Base-by-base conservation (phyloP, 2,888 invertebrate species). In the Leptopilina syphax region DNA sequence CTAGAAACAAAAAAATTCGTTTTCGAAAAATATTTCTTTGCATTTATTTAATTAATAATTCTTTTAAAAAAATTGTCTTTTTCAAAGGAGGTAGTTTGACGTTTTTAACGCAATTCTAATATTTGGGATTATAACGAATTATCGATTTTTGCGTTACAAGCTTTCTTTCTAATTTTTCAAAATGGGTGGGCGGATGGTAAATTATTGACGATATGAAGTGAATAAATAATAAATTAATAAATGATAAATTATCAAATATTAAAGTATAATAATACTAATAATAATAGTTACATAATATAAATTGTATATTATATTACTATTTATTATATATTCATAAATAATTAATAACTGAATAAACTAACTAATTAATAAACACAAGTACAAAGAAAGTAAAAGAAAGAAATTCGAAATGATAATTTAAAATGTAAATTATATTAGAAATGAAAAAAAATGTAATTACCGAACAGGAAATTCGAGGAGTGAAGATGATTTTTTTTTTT, bases 381-480 rank as follows among this genome's bases (percentile, higher is more conserved):
- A 7, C 44, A 44, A 44, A 1, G 8, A 44, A 44, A 44, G 1
- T 44, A 8, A 44, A 44, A 8, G 44, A 44, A 44, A 44, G 44
- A 44, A 44, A 44, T 44, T 44, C 44, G 8, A 18, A 24, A 27
- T 8, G 10, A 13, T 27, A 27, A 5, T 54, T 50, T 70, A 2
- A 0, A 54, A 34, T 65, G 7, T 18, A 10, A 18, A 34, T 63
- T 63, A 18, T 4, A 57, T 27, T 10, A 73, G 6, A 6, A 41
- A 65, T 13, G 6, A 57, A 57, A 54, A 60, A 73, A 73, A 41
- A 10, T 9, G n/a, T 57, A 57, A 54, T 41, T 57, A 54, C 54
- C 73, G n/a, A n/a, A 57, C n/a, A 34, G 65, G 41, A 60, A 66
- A 27, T 67, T 54, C 68, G 57, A 68, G 70, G 66, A 80, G 18